Percentiles rank a stretch among this genome's conserved stretches.
Evolutionary conservation across 2,113 vertebrate species (phyloP).

Genomic region (Pluvialis apricaria): DNA sequence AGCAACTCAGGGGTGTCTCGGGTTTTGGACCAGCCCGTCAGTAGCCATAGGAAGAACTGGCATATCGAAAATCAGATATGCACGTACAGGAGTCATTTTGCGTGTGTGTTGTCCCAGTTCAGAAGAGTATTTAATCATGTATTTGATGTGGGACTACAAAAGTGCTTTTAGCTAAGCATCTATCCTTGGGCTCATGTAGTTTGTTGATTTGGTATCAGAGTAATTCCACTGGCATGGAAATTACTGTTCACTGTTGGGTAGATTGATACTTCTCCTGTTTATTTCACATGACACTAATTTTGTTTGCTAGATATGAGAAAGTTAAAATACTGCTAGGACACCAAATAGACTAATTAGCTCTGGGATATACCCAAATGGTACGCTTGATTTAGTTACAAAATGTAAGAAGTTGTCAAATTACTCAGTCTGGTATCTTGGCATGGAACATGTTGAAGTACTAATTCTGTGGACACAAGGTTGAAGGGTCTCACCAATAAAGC

Average conservation of each 20-base stretch:
- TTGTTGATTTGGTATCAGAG: neutral
- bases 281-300: neutral
- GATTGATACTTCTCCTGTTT: neutral
- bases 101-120: too few species aligned
- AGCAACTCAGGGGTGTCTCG: too few species aligned
- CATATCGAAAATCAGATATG: too few species aligned
- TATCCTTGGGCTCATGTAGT: neutral
- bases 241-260: neutral
- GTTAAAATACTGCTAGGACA: neutral
- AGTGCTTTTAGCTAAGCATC: neutral
- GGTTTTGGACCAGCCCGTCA: too few species aligned
- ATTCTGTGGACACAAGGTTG: constrained; percentile 30
- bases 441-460: neutral
- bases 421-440: constrained; percentile 9
- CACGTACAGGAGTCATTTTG: too few species aligned
- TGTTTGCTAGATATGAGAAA: neutral
- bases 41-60: too few species aligned
- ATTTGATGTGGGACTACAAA: neutral
- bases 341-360: neutral
- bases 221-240: neutral
- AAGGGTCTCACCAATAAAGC: neutral
- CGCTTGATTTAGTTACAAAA: constrained; percentile 25
- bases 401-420: neutral
- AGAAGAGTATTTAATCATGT: too few species aligned
- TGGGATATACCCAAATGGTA: neutral